Conservation (phyloP, 2,113 vertebrate species). For the Turdus rufiventris region DNA sequence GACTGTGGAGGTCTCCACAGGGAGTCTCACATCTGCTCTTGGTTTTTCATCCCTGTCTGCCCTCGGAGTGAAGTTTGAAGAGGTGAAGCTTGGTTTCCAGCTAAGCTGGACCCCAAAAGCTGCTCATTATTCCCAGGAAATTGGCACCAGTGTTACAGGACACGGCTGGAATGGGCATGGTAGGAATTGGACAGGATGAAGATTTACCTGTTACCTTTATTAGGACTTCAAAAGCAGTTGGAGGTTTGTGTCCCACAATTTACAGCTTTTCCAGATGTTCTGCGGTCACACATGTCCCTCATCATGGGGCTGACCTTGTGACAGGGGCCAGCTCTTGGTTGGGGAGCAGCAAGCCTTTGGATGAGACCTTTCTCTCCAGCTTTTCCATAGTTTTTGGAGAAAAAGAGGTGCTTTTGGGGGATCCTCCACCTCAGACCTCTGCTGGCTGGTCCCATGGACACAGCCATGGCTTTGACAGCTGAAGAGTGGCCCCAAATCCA, state of each 20-base stretch:
- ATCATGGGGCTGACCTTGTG: background rate
- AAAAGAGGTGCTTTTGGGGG: background rate
- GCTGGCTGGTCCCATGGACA: background rate
- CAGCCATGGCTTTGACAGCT: background rate
- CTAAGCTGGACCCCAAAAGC: background rate
- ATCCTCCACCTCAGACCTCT: background rate
- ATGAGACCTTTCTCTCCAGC: background rate
- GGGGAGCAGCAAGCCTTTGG: background rate
- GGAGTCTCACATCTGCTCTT: background rate
- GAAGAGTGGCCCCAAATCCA: rapidly evolving
- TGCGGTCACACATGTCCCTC: background rate
- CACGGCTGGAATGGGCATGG: rapidly evolving
- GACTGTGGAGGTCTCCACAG: rapidly evolving
- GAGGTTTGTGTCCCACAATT: background rate
- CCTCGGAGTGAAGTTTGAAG: rapidly evolving
- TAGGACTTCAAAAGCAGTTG: background rate
- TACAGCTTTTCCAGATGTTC: background rate
- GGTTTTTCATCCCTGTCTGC: background rate
- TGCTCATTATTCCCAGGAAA: background rate
- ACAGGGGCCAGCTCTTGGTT: background rate
- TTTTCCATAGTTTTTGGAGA: background rate
- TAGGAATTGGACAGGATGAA: background rate
- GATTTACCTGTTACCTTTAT: slow-evolving; percentile 20
- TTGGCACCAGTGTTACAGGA: background rate
- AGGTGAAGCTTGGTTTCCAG: background rate